Evolutionary conservation across 2,113 vertebrate species (phyloP), one percentile per base, ranked within the genome.

Genomic region (Phocoena sinus): DNA sequence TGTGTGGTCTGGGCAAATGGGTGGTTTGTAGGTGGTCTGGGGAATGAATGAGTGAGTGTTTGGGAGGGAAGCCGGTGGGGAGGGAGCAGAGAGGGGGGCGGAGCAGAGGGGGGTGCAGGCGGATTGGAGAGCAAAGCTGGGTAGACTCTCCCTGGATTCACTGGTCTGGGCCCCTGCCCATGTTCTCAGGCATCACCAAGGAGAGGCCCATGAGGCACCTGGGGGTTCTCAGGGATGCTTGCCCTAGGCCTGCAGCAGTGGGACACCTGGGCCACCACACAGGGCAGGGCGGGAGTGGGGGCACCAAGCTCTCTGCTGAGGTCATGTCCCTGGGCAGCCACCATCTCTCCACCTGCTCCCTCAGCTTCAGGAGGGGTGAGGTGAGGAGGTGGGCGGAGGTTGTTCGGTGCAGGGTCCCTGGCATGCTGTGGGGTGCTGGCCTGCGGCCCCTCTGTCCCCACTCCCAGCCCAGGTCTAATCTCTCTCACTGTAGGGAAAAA

Each of bases 11-110:
- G 15, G 79, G 96, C 65, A 96, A 98, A 96, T 41, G 71, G 91
- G 94, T 81, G 88, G 97, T 95, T 97, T 97, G 98, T 96, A 97
- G 98, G 97, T 98, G 97, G 97, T 97, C 97, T 38, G 8, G 82
- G 50, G 87, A 71, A 95, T 94, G 92, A 97, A 95, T 73, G 91
- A 81, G 84, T 86, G 91, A 95, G 96, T 96, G 95, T 96, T 94
- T 93, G 79, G 0, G 5, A 95, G 94, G 79, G 63, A 95, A 96
- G 87, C 73, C 44, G 60, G 70, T 25, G 56, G 89, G 73, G 50
- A 14, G 12, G 70, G 73, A 60, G 79, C 28, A 62, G 36, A 5
- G 3, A 13, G n/a, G 67, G n/a, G 0, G 7, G 31, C 4, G 70
- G 76, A 60, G 79, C 31, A 60, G 36, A 67, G n/a, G 0, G 31